Conservation (phyloP, 1,140 invertebrate species). For the Spodoptera litura region DNA sequence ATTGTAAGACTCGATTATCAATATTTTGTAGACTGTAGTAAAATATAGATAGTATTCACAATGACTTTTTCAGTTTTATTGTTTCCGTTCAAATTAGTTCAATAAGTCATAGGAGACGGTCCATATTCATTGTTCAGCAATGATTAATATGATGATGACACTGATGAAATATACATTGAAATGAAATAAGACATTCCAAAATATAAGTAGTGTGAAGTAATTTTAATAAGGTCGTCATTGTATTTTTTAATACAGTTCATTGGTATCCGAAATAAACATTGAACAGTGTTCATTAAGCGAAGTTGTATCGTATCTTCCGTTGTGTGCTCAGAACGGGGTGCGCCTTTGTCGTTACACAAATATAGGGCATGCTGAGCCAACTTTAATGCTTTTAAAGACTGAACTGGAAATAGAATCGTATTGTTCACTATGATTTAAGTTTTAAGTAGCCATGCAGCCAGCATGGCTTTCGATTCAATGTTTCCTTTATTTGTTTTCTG, state of each 20-base stretch:
- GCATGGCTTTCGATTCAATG: not conserved
- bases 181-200: too few species aligned
- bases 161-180: too few species aligned
- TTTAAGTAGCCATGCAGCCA: not conserved
- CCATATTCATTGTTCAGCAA: too few species aligned
- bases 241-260: not conserved
- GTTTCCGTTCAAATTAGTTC: too few species aligned
- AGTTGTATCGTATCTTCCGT: conserved; percentile 26
- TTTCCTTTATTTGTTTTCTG: not conserved
- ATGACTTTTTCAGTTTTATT: too few species aligned
- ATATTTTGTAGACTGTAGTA: too few species aligned
- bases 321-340: conserved; percentile 17
- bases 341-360: conserved; percentile 25
- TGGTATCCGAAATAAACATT: conserved; percentile 11
- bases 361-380: conserved; percentile 31
- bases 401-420: conserved; percentile 18
- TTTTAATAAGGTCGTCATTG: too few species aligned
- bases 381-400: conserved; percentile 29
- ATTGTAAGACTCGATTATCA: too few species aligned
- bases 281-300: conserved; percentile 15
- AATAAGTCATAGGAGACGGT: too few species aligned
- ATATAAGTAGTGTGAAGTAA: too few species aligned
- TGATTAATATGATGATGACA: too few species aligned
- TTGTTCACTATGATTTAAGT: conserved; percentile 1
- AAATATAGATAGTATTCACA: too few species aligned